Percentiles rank a stretch among this genome's conserved stretches.
These are phyloP conservation scores for Marronus borbonicus DNA, from an alignment of 2,888 invertebrate species.

Conservation along the genomic window DNA sequence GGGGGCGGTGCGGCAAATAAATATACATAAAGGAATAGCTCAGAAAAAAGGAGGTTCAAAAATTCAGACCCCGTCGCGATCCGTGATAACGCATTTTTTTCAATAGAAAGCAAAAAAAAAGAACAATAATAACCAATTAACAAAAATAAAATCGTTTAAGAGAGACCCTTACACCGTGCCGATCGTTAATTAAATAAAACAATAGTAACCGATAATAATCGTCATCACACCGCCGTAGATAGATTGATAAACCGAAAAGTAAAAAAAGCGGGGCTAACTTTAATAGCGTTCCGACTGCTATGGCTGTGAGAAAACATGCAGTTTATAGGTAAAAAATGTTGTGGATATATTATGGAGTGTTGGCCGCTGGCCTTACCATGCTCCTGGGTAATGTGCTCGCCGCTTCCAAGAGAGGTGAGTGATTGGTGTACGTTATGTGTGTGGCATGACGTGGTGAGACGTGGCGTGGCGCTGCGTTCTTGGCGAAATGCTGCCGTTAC, in stretches of 20 bases:
- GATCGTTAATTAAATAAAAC: constrained; percentile 17
- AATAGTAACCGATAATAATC: not conserved
- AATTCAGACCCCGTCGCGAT: too few relatives aligned
- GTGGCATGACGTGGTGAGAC: not conserved
- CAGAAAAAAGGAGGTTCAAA: not conserved
- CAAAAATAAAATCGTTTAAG: not conserved
- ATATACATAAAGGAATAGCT: not conserved
- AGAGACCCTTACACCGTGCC: not conserved
- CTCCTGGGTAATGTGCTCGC: constrained; percentile 61
- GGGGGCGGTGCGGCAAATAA: constrained; percentile 34
- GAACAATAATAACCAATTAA: not conserved
- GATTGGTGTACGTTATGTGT: not conserved
- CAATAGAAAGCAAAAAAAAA: too few relatives aligned
- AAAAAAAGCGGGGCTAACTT: constrained; percentile 5
- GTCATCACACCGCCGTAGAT: too few relatives aligned
- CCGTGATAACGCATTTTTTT: too few relatives aligned
- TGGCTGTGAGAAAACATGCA: constrained; percentile 68
- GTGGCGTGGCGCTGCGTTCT: not conserved
- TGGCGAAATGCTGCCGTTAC: too few relatives aligned
- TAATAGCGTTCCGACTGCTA: constrained; percentile 61
- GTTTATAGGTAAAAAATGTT: constrained; percentile 68
- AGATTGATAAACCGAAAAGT: not conserved
- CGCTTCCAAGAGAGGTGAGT: constrained; percentile 68
- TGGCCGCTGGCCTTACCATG: constrained; percentile 64
- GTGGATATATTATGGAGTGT: constrained; percentile 68